These are phyloP conservation scores for Cyclopterus lumpus DNA, from an alignment of 2,797 vertebrate species.

Conservation along the genomic window DNA sequence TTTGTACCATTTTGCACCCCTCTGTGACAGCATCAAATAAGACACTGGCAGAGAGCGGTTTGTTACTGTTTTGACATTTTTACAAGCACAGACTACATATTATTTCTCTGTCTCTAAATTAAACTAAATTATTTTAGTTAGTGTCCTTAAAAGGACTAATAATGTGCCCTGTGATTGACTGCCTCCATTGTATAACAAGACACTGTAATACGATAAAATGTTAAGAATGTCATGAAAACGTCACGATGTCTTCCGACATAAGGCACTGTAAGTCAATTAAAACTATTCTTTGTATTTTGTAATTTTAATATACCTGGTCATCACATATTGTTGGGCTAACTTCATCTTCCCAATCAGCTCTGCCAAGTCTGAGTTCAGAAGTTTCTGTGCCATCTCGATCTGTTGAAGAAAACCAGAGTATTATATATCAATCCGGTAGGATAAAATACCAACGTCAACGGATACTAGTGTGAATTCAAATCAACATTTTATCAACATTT, in stretches of 20 bases:
- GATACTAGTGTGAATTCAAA: not conserved
- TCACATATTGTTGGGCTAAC: slow-evolving; percentile 97
- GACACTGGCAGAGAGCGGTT: not conserved
- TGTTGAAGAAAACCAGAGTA: slow-evolving; percentile 58
- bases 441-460: not conserved
- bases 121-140: not conserved
- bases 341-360: slow-evolving; percentile 99
- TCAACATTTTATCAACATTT: not conserved
- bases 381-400: slow-evolving; percentile 99
- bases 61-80: not conserved
- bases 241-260: not conserved
- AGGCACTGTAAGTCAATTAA: not conserved
- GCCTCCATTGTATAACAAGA: not conserved
- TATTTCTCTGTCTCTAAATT: too few species aligned
- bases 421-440: not conserved
- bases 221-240: not conserved
- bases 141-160: not conserved
- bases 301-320: slow-evolving; percentile 86
- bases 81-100: not conserved
- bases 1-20: not conserved
- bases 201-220: not conserved
- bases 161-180: not conserved
- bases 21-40: not conserved
- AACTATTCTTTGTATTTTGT: not conserved
- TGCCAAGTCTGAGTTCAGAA: slow-evolving; percentile 96